phyloP scores from a whole-genome alignment of 2,113 vertebrate genomes.

The Sturnus vulgaris region DNA sequence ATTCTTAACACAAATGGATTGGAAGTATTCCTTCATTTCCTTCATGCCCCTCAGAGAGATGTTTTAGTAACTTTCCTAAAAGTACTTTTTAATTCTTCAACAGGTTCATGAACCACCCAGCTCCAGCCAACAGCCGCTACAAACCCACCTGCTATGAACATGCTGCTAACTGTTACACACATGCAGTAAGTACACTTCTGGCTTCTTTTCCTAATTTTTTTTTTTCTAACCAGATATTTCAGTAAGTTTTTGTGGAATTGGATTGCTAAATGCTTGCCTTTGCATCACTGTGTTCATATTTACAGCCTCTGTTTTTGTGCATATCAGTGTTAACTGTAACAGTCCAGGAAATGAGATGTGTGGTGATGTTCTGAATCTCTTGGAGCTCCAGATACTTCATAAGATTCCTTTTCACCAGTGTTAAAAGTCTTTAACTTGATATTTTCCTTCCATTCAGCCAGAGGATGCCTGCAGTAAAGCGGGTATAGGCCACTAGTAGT shows the following conservation, averaged over 20 bases:
- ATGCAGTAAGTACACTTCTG: constrained; percentile 81
- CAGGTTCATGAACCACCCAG: constrained; percentile 98
- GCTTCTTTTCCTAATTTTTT: background rate
- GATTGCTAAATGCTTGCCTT: background rate
- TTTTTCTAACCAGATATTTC: background rate
- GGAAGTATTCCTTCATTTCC: background rate
- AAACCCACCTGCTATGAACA: constrained; percentile 96
- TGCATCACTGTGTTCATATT: background rate
- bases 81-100: constrained; percentile 37
- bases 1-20: background rate
- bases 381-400: background rate
- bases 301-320: background rate
- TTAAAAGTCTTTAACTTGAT: background rate
- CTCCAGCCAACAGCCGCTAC: constrained; percentile 94
- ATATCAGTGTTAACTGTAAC: background rate
- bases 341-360: background rate
- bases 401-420: background rate
- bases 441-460: background rate
- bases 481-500: background rate
- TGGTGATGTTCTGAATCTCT: background rate
- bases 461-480: background rate
- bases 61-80: background rate
- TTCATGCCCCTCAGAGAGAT: background rate
- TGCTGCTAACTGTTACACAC: constrained; percentile 98
- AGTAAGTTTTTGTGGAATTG: background rate